These are phyloP conservation scores for Bagarius yarrelli DNA, from an alignment of 2,113 vertebrate species.

Conservation along the genomic window DNA sequence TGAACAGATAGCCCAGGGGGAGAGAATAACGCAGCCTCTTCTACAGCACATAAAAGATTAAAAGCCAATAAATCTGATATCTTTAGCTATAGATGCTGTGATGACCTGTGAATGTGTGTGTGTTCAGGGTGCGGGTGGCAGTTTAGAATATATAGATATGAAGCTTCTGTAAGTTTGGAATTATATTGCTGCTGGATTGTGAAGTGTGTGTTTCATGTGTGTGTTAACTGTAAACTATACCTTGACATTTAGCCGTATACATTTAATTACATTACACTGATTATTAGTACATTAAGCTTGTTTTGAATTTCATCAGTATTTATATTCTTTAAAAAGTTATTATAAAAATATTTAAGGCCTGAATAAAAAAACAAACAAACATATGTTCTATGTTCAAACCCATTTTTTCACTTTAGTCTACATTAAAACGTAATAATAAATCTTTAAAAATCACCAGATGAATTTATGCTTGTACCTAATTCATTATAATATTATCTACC, in stretches of 20 bases:
- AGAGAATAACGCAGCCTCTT: background rate
- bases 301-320: background rate
- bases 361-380: background rate
- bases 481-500: background rate
- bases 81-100: background rate
- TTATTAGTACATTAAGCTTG: background rate
- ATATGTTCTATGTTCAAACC: background rate
- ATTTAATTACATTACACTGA: background rate
- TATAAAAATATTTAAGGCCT: background rate
- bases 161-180: background rate
- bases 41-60: background rate
- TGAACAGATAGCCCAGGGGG: conserved; percentile 12
- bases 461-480: background rate
- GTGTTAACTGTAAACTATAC: background rate
- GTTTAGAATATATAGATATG: background rate
- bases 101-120: conserved; percentile 7
- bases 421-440: background rate
- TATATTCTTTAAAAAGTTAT: background rate
- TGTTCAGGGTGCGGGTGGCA: background rate
- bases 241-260: background rate
- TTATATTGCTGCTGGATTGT: background rate
- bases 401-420: background rate
- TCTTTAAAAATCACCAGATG: background rate
- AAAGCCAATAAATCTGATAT: background rate
- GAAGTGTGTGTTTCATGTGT: background rate